These are phyloP conservation scores for Spea multiplicata DNA, from an alignment of 2,113 vertebrate species.

Conservation along the genomic window DNA sequence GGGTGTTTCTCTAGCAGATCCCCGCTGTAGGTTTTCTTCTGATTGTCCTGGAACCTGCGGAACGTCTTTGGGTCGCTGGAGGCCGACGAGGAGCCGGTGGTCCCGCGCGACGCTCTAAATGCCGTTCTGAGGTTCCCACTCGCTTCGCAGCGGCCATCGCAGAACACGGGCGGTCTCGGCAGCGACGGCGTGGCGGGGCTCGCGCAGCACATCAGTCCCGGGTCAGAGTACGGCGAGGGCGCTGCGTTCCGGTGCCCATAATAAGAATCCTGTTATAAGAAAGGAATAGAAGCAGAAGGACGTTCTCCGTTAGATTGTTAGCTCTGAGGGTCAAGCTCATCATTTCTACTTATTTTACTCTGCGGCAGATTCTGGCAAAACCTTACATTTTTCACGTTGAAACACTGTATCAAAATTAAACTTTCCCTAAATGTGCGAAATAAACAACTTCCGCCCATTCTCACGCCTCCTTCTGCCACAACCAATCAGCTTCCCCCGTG, in stretches of 20 bases:
- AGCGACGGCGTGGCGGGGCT: not conserved
- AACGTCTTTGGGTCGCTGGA: constrained; percentile 15
- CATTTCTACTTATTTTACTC: too few species aligned
- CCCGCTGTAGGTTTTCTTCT: constrained; percentile 67
- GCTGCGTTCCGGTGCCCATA: not conserved
- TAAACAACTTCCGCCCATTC: too few species aligned
- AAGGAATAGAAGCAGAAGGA: too few species aligned
- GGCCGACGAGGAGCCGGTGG: not conserved
- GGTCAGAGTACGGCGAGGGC: constrained; percentile 19
- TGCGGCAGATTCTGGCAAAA: too few species aligned
- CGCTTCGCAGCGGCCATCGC: not conserved
- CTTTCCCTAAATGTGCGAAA: too few species aligned
- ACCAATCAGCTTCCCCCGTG: too few species aligned
- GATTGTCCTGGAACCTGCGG: constrained; percentile 61
- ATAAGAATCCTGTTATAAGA: constrained; percentile 1
- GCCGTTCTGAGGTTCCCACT: not conserved
- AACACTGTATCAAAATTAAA: too few species aligned
- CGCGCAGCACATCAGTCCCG: not conserved
- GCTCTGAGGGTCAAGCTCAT: too few species aligned
- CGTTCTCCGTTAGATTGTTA: too few species aligned
- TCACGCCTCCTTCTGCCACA: too few species aligned
- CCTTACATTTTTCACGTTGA: too few species aligned
- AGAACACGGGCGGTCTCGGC: not conserved
- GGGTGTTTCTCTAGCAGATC: constrained; percentile 86
- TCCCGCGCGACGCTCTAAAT: not conserved